Conservation (phyloP, 2,888 invertebrate genomes). For the Morpho helenor region DNA sequence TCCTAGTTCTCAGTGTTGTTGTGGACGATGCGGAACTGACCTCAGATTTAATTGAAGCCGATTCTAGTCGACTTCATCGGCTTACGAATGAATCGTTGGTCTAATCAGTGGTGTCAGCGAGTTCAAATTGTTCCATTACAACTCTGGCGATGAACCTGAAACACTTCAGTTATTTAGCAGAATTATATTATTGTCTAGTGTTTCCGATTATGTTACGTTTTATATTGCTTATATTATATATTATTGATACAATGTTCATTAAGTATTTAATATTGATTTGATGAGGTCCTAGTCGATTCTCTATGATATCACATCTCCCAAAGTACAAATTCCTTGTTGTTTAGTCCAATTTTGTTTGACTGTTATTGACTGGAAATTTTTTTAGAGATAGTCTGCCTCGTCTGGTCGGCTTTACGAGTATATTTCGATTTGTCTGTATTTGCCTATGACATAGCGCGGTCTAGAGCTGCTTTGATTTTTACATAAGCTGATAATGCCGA, state of each 20-base stretch:
- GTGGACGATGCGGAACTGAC: constrained; percentile 38
- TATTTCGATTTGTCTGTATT: constrained; percentile 30
- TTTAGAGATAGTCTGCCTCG: constrained; percentile 54
- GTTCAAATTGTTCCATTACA: constrained; percentile 44
- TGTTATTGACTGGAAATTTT: constrained; percentile 77
- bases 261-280: constrained; percentile 78
- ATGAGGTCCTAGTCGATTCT: constrained; percentile 80
- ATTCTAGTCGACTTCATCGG: constrained; percentile 59
- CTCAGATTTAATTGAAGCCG: constrained; percentile 37
- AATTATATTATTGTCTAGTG: constrained; percentile 77
- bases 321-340: constrained; percentile 81
- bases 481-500: constrained; percentile 18
- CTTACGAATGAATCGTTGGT: constrained; percentile 36
- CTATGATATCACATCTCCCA: constrained; percentile 79
- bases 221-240: constrained; percentile 79
- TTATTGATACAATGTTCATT: constrained; percentile 76
- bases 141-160: constrained; percentile 56
- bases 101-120: constrained; percentile 31
- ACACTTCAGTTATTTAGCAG: constrained; percentile 77
- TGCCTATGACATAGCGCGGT: constrained; percentile 23
- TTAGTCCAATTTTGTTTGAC: constrained; percentile 80
- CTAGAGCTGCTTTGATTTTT: constrained; percentile 22
- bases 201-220: constrained; percentile 78
- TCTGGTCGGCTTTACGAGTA: constrained; percentile 28
- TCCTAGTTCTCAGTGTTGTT: constrained; percentile 59